Conservation (phyloP, 2,888 invertebrate species). For the Ditula angustiorana region DNA sequence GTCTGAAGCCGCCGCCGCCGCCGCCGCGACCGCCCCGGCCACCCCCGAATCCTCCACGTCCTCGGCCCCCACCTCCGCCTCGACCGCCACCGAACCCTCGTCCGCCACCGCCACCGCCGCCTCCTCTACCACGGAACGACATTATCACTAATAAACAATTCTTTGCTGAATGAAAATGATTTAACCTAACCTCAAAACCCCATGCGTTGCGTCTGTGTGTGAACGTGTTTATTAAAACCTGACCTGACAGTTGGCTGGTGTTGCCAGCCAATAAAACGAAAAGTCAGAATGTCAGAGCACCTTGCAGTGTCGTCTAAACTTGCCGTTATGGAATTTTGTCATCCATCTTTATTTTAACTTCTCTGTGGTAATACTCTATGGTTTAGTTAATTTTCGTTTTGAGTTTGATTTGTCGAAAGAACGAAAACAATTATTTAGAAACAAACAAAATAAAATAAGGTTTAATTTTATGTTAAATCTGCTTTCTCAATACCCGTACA, state of each 20-base stretch:
- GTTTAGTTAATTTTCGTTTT: slow-evolving; percentile 28
- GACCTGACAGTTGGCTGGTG: slow-evolving; percentile 14
- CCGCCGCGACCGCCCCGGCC: slow-evolving; percentile 75
- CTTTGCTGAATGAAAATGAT: slow-evolving; percentile 3
- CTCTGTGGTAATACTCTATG: slow-evolving; percentile 22
- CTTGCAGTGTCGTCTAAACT: not conserved
- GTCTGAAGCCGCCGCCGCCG: slow-evolving; percentile 82
- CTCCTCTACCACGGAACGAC: slow-evolving; percentile 82
- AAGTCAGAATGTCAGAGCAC: not conserved
- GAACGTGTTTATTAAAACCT: slow-evolving; percentile 30
- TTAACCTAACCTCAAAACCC: slow-evolving; percentile 25
- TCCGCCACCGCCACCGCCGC: slow-evolving; percentile 62
- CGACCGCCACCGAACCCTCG: slow-evolving; percentile 60
- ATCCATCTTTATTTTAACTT: not conserved
- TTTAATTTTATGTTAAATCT: not conserved
- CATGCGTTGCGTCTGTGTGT: slow-evolving; percentile 15
- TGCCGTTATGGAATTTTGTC: not conserved
- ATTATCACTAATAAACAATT: slow-evolving; percentile 53
- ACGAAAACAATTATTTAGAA: slow-evolving; percentile 16
- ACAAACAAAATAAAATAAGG: not conserved
- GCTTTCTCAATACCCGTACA: not conserved
- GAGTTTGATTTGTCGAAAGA: slow-evolving; percentile 27
- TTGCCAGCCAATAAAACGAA: slow-evolving; percentile 38
- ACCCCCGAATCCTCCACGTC: slow-evolving; percentile 70
- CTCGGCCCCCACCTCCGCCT: slow-evolving; percentile 66